Evolutionary conservation across 2,888 invertebrate genomes (phyloP).

Genomic region (Prosapia bicincta): DNA sequence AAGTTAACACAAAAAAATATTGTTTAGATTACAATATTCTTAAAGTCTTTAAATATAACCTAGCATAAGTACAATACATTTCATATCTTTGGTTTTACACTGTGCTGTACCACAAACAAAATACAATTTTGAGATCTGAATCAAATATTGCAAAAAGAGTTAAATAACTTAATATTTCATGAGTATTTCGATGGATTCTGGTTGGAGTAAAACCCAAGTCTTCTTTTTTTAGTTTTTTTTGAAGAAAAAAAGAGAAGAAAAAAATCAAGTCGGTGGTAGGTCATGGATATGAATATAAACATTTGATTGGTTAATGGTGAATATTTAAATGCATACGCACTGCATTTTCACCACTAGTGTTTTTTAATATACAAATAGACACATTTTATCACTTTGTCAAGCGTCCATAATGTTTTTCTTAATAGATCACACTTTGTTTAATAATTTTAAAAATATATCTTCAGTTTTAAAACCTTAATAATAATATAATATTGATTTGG

Average conservation of each 20-base stretch:
- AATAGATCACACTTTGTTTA: background rate
- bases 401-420: background rate
- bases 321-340: background rate
- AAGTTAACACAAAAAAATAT: background rate
- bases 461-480: background rate
- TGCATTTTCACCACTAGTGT: background rate
- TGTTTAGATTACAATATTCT: background rate
- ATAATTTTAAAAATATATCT: background rate
- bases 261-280: slow-evolving; percentile 17
- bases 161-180: background rate
- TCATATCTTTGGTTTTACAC: slow-evolving; percentile 36
- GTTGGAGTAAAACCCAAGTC: background rate
- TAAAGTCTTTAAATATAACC: background rate
- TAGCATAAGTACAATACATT: slow-evolving; percentile 27
- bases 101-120: slow-evolving; percentile 33
- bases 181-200: slow-evolving; percentile 22
- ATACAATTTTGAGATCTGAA: slow-evolving; percentile 34
- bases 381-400: background rate
- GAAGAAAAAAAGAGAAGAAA: background rate
- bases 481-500: no score
- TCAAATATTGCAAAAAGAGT: slow-evolving; percentile 21
- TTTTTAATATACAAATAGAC: background rate
- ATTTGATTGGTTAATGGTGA: slow-evolving; percentile 15
- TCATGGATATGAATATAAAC: slow-evolving; percentile 17
- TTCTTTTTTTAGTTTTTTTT: background rate